Base-by-base conservation (phyloP, 1,140 invertebrate genomes). In the Andrena cerasifolii region DNA sequence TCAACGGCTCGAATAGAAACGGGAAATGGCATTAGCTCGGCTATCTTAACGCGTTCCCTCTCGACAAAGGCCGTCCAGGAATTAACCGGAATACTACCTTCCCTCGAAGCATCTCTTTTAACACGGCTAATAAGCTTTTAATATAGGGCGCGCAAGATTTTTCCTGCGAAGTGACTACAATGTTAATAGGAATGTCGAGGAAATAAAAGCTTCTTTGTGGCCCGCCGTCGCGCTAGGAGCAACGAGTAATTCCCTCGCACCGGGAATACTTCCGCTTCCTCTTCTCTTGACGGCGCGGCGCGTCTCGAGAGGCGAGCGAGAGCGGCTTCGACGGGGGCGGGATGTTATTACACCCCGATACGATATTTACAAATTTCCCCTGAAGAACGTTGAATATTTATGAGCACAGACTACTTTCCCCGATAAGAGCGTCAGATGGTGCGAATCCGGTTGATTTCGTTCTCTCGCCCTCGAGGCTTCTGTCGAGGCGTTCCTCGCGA, bases 61-160 rank as follows among this genome's bases (percentile, higher is more conserved):
- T 24, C 49, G n/a, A 40, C 36, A 40, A 40, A 40, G 36, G 36
- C n/a, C n/a, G n/a, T 40, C 10, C 10, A 10, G 10, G 4, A 5
- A 5, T 40, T 40, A 40, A 40, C 36, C 10, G 10, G n/a, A 40
- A 40, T 3, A 10, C 36, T 21, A 8, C n/a, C 26, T 71, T 43
- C 26, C 18, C 28, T 43, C 36, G 5, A 28, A 28, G 53, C 36
- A 10, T 8, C 26, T 5, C 40, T n/a, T 40, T 71, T 59, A 59
- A 71, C 36, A 6, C 24, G 16, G 43, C 21, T 73, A 73, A 73
- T 73, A 63, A 73, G 53, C 43, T 73, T 73, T 73, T 63, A 53
- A 63, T 51, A 40, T 16, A 21, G 5, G 8, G 0, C 58, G 8
- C 5, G n/a, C 10, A 24, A 28, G 33, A 40, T 63, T 63, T 63